Base-by-base conservation (phyloP, 1,140 invertebrate genomes). In the Venturia canescens region DNA sequence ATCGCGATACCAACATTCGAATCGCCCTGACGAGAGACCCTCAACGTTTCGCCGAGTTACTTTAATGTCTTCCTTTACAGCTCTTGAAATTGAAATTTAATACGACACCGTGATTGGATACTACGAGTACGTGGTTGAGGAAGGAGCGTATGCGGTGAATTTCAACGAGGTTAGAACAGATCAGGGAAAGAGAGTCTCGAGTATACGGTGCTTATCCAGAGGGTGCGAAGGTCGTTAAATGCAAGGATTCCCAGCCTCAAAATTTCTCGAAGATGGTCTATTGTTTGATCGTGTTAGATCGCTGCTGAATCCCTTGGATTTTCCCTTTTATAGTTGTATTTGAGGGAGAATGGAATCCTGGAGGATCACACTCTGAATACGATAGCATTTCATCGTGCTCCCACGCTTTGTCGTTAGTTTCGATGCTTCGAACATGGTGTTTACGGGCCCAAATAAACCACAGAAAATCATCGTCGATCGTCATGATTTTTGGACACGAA, bases 31-130 rank as follows among this genome's bases (percentile, higher is more conserved):
- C 23, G 9, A 29, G 71, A 50, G 3, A 48, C 29, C 44, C 44
- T 29, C 66, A 21, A 53, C 27, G 53, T 74, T 48, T 74, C 31
- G 53, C 53, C 21, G 71, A 44, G 13, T 53, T 4, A 31, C 44
- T 74, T 74, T 74, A 53, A 74, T 26, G 71, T 74, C 71, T 74
- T 74, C 71, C 71, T 50, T 74, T 74, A 74, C 48, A 74, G 71
- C 71, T 74, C 71, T 53, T 15, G 15, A 18, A 74, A 9, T 72
- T 50, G 26, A 74, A 74, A 74, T 74, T 74, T 74, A 74, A 74
- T 74, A 74, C 53, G 27, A 26, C 31, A 16, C 3, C 71, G 26
- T 48, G 44, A 29, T 74, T 53, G 71, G 71, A 74, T 26, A 29
- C 21, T 53, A 15, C 71, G 70, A 7, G 44, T 74, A 71, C 69